These are phyloP conservation scores for Erpobdella octoculata DNA, from an alignment of 2,888 invertebrate genomes.

Conservation along the genomic window DNA sequence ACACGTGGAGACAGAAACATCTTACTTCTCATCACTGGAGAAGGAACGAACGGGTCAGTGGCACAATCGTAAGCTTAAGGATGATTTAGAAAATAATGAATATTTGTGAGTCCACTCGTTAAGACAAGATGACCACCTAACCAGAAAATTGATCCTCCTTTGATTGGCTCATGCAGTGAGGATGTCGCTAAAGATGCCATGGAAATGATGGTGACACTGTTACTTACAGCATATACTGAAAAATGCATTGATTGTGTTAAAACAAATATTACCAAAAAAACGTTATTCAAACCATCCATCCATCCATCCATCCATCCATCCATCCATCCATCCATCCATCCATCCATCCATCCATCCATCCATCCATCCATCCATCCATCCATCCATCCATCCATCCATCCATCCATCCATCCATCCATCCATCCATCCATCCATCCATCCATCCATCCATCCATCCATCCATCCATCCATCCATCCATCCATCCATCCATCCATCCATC, in stretches of 20 bases:
- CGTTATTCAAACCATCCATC: neutral
- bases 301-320: neutral
- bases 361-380: neutral
- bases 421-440: neutral
- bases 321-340: neutral
- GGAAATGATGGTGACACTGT: too few species aligned
- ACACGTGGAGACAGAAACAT: neutral
- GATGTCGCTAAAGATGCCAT: too few species aligned
- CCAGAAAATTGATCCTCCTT: too few species aligned
- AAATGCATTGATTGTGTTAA: too few species aligned
- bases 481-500: neutral
- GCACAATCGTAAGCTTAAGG: too few species aligned
- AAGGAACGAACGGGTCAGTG: too few species aligned
- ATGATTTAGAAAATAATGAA: neutral
- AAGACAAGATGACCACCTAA: neutral
- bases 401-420: conserved; percentile 4
- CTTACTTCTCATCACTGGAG: too few species aligned
- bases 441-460: neutral
- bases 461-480: neutral
- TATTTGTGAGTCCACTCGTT: neutral
- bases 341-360: neutral
- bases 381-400: neutral
- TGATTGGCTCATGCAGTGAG: neutral
- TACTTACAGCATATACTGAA: too few species aligned
- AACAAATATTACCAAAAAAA: too few species aligned